Conservation (phyloP, 2,797 vertebrate genomes). For the Danio kyathit region DNA sequence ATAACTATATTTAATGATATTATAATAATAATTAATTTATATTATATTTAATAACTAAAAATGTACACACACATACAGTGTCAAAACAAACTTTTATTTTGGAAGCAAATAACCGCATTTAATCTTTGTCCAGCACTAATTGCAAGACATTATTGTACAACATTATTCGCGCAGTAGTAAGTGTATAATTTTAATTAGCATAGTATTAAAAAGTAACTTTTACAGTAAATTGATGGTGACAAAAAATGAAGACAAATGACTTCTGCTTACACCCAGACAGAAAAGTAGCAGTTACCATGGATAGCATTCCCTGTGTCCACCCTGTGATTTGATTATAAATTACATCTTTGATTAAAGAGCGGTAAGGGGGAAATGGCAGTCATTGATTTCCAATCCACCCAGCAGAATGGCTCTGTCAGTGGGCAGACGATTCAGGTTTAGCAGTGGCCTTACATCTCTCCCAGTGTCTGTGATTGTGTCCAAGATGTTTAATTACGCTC, state of each 20-base stretch:
- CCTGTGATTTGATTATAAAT: slow-evolving; percentile 73
- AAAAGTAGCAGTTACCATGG: slow-evolving; percentile 21
- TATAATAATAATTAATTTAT: no score
- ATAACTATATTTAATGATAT: no score
- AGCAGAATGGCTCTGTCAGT: slow-evolving; percentile 76
- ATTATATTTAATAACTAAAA: no score
- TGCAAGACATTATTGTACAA: no score
- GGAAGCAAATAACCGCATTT: no score
- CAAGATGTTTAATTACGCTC: slow-evolving; percentile 77
- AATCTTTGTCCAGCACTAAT: no score
- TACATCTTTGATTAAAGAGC: slow-evolving; percentile 70
- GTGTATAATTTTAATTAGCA: no score
- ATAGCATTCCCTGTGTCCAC: slow-evolving; percentile 57
- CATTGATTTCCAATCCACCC: slow-evolving; percentile 80
- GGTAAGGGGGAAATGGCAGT: slow-evolving; percentile 68
- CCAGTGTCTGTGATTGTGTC: slow-evolving; percentile 67
- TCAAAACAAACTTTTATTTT: no score
- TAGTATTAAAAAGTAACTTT: background rate
- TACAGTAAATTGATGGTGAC: slow-evolving; percentile 1
- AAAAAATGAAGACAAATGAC: slow-evolving; percentile 17
- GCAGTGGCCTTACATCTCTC: slow-evolving; percentile 67
- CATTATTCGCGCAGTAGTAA: no score
- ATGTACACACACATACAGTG: no score
- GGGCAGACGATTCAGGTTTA: slow-evolving; percentile 70
- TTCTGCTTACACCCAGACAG: background rate